A percentile compares a stretch with the other conserved stretches of the same genome.
Conservation (phyloP, 2,888 invertebrate genomes). For the Parelbella ahira region DNA sequence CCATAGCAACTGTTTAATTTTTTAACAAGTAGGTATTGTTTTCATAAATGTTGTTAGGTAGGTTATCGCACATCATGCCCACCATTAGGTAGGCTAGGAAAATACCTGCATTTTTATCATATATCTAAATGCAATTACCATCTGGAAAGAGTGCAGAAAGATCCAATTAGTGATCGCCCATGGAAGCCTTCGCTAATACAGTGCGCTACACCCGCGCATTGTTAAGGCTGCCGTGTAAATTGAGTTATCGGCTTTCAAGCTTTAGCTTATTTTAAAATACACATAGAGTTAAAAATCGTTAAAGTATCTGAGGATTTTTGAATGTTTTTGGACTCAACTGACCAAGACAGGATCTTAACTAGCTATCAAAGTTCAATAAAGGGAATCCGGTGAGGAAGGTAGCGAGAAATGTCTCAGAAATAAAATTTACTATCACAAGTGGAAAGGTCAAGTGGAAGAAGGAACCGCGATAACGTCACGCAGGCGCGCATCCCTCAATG, state of each 20-base stretch:
- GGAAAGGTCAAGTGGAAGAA: slow-evolving; percentile 65
- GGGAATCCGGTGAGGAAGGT: too few species aligned
- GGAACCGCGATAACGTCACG: slow-evolving; percentile 72
- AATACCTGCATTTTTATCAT: too few species aligned
- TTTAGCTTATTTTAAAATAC: slow-evolving; percentile 32
- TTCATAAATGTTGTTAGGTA: too few species aligned
- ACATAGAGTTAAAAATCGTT: too few species aligned
- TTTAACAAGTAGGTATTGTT: too few species aligned
- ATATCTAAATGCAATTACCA: slow-evolving; percentile 39
- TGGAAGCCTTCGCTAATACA: slow-evolving; percentile 33
- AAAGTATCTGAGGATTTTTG: too few species aligned
- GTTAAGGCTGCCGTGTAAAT: slow-evolving; percentile 43
- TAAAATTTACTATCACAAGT: slow-evolving; percentile 71
- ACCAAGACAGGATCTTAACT: too few species aligned
- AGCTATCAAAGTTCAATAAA: too few species aligned
- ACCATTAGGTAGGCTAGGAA: too few species aligned
- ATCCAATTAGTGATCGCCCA: slow-evolving; percentile 48
- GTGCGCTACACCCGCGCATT: slow-evolving; percentile 34
- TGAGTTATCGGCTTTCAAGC: slow-evolving; percentile 36
- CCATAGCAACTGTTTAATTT: neutral
- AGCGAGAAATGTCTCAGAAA: slow-evolving; percentile 60
- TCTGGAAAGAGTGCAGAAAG: slow-evolving; percentile 38
- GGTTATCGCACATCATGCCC: too few species aligned
- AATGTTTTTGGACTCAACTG: too few species aligned
- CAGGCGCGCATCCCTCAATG: slow-evolving; percentile 74